Percentiles rank a stretch among this genome's conserved stretches.
These are phyloP conservation scores for Sycophila texana DNA, from an alignment of 2,888 invertebrate genomes.

Conservation along the genomic window DNA sequence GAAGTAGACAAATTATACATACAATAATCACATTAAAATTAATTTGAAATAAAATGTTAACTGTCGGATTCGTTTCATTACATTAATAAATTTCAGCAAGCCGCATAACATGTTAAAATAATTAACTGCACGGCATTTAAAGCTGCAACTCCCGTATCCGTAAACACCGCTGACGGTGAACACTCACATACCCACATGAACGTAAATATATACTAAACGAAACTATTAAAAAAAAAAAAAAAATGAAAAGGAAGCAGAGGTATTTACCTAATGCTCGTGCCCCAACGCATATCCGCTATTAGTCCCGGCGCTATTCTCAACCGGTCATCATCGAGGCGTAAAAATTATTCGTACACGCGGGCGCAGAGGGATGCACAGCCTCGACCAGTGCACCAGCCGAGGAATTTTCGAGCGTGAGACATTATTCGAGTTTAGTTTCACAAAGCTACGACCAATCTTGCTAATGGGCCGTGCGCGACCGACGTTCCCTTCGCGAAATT, in stretches of 20 bases:
- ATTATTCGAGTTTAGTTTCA: conserved; percentile 57
- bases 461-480: conserved; percentile 68
- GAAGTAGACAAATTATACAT: too few relatives aligned
- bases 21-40: too few relatives aligned
- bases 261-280: conserved; percentile 13
- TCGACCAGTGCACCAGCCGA: background rate
- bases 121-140: background rate
- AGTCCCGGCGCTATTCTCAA: background rate
- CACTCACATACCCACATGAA: background rate
- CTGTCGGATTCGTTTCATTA: too few relatives aligned
- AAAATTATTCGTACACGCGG: conserved; percentile 46
- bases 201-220: conserved; percentile 17
- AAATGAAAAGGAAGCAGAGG: background rate
- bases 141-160: background rate
- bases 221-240: conserved; percentile 3
- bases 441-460: conserved; percentile 68
- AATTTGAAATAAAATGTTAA: too few relatives aligned
- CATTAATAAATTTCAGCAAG: too few relatives aligned
- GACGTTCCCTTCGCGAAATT: conserved; percentile 65
- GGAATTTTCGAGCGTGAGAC: conserved; percentile 55
- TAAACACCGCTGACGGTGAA: background rate
- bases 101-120: too few relatives aligned
- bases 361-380: background rate
- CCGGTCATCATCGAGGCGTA: conserved; percentile 44
- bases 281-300: conserved; percentile 32